Evolutionary conservation across 1,140 invertebrate species (phyloP).

Genomic region (Spodoptera litura): DNA sequence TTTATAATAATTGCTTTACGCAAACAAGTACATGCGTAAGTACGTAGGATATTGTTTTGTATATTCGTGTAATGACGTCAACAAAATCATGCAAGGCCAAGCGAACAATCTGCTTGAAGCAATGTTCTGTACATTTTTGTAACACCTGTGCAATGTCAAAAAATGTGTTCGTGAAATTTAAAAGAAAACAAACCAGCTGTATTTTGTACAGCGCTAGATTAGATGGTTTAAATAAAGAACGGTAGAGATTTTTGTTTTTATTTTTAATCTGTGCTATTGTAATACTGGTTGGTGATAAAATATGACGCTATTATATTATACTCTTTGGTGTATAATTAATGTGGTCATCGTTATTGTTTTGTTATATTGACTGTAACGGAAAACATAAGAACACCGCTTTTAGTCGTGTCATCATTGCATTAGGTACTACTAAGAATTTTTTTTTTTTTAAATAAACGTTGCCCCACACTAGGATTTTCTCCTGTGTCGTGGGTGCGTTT

Average conservation of each 20-base stretch:
- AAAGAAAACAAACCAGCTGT: not conserved
- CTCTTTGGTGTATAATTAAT: no score
- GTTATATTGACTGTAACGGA: no score
- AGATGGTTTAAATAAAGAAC: not conserved
- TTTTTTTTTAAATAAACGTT: no score
- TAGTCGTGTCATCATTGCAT: no score
- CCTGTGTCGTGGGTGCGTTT: no score
- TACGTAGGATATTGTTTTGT: slow-evolving; percentile 10
- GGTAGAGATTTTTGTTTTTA: not conserved
- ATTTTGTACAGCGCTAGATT: not conserved
- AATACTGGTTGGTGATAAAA: no score
- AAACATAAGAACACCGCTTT: no score
- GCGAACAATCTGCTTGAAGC: slow-evolving; percentile 23
- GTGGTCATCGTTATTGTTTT: no score
- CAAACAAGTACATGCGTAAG: not conserved
- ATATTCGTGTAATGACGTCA: slow-evolving; percentile 20
- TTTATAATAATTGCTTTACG: not conserved
- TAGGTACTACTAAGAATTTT: no score
- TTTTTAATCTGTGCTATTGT: no score
- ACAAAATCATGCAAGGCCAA: slow-evolving; percentile 38
- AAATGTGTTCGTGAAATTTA: not conserved
- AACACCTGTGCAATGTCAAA: slow-evolving; percentile 39
- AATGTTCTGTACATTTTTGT: not conserved
- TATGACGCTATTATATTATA: no score
- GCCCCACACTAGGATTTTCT: no score